A percentile compares a stretch with the other conserved stretches of the same genome.
Evolutionary conservation across 37 sponge, comb jelly and placozoan genomes (phyloP).

Genomic region (Beroe forskalii): DNA sequence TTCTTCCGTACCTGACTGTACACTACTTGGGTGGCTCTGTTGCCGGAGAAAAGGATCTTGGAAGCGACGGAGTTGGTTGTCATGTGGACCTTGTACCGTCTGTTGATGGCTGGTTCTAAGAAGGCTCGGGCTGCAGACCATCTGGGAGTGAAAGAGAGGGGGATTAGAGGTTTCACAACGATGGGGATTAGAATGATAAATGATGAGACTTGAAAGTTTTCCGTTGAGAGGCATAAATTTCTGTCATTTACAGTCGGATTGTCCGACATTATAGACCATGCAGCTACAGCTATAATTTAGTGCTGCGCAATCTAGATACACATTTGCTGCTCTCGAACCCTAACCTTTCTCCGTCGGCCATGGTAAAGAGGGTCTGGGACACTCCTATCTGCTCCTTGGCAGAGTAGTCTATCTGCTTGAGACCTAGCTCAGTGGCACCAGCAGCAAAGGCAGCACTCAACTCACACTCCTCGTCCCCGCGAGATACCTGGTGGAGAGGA

Average conservation of each 20-base stretch:
- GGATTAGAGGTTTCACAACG: too few species aligned
- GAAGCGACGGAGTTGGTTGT: conserved; percentile 29
- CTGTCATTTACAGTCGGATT: too few species aligned
- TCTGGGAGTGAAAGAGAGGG: neutral
- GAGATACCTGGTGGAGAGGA: conserved; percentile 6
- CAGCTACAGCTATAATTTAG: too few species aligned
- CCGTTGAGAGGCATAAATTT: too few species aligned
- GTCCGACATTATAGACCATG: too few species aligned
- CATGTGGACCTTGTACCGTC: conserved; percentile 53
- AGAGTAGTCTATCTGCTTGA: conserved; percentile 11
- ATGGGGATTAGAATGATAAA: too few species aligned
- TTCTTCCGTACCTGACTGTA: neutral
- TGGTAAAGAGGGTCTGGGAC: conserved; percentile 28
- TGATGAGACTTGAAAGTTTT: too few species aligned
- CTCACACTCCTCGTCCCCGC: neutral
- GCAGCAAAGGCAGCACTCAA: neutral
- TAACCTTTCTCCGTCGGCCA: neutral
- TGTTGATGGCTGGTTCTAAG: conserved; percentile 29
- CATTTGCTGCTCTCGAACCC: too few species aligned
- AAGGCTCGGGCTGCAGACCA: conserved; percentile 46
- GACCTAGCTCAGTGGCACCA: conserved; percentile 25
- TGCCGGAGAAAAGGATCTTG: conserved; percentile 29
- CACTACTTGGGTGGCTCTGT: conserved; percentile 42
- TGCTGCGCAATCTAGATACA: too few species aligned
- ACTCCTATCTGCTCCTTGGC: conserved; percentile 21